Percentiles rank a stretch among this genome's conserved stretches.
These are phyloP conservation scores for Poecilobothrus nobilitatus DNA, from an alignment of 2,888 invertebrate genomes.

Conservation along the genomic window DNA sequence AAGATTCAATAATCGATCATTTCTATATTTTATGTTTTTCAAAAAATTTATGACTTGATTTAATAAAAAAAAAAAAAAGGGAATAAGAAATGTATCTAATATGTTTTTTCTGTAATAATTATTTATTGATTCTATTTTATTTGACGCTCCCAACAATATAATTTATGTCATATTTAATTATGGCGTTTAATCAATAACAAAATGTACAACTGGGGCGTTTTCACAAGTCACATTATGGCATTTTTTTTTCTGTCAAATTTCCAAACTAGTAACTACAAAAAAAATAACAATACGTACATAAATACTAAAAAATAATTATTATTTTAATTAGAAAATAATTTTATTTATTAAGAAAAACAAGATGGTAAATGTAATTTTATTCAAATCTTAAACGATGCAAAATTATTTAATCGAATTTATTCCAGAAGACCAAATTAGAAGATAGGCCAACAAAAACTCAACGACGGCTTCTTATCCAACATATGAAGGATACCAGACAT, in stretches of 20 bases:
- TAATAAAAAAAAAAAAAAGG: no score
- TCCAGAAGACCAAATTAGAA: background rate
- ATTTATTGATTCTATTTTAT: no score
- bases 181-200: no score
- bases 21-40: no score
- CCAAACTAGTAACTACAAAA: background rate
- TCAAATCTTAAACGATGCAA: background rate
- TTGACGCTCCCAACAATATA: no score
- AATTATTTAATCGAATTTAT: background rate
- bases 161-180: background rate
- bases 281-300: background rate
- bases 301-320: background rate
- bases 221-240: no score
- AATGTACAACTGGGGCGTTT: no score
- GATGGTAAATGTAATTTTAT: background rate
- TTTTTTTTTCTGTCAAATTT: no score
- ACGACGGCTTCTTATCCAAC: background rate
- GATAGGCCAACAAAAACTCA: background rate
- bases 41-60: no score
- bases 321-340: background rate
- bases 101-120: no score
- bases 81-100: no score
- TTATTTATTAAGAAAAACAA: background rate
- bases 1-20: no score
- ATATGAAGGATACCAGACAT: conserved; percentile 9